Evolutionary conservation across 2,113 vertebrate species (phyloP).

Genomic region (Etheostoma cragini): DNA sequence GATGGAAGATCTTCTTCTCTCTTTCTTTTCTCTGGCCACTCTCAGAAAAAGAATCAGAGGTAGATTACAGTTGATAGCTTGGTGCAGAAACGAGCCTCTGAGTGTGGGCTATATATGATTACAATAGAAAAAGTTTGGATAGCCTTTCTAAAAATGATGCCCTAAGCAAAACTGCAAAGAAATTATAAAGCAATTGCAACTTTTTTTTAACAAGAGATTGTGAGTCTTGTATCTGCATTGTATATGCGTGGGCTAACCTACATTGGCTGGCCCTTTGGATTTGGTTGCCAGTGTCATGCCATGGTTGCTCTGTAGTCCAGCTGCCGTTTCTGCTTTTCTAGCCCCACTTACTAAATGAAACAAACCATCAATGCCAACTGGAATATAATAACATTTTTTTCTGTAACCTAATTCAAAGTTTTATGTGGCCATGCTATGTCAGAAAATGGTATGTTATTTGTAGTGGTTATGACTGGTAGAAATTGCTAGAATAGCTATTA

Average conservation of each 20-base stretch:
- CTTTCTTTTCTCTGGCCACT: slow-evolving; percentile 24
- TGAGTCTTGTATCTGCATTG: too few relatives aligned
- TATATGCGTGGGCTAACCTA: background rate
- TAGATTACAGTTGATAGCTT: slow-evolving; percentile 56
- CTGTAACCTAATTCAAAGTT: background rate
- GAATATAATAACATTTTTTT: too few relatives aligned
- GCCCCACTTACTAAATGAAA: too few relatives aligned
- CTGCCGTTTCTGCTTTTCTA: too few relatives aligned
- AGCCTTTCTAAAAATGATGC: slow-evolving; percentile 29
- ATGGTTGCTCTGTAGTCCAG: background rate
- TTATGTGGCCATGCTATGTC: background rate
- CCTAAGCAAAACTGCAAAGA: background rate
- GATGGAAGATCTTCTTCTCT: slow-evolving; percentile 34
- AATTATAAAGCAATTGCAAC: background rate
- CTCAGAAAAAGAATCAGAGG: slow-evolving; percentile 46
- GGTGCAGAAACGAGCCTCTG: slow-evolving; percentile 20
- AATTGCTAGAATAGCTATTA: background rate
- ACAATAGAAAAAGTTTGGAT: slow-evolving; percentile 23
- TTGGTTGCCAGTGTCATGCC: background rate
- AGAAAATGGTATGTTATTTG: background rate
- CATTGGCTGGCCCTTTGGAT: background rate
- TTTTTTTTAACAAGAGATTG: background rate
- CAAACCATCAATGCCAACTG: too few relatives aligned
- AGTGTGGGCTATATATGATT: slow-evolving; percentile 4
- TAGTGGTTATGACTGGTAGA: background rate